Base-by-base conservation (phyloP, 2,797 vertebrate species). In the Poecilia gillii region DNA sequence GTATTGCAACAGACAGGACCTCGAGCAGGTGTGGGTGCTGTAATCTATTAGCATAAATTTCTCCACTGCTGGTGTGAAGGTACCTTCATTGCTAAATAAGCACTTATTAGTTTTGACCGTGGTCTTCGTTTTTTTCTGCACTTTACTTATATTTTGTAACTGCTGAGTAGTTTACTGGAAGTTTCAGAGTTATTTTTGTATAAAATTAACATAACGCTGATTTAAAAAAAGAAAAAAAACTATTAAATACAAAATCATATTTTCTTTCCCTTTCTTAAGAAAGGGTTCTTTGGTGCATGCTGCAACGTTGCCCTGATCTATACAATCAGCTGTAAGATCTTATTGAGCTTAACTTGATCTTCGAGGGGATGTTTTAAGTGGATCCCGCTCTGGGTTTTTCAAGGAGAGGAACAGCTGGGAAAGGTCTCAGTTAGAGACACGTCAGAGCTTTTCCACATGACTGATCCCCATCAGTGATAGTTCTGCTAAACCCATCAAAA, bases 401-500 rank as follows among this genome's bases (percentile, higher is more conserved):
- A 73, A 28, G 70, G 72, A 36, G 57, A 36, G 33, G 81, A 89
- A 84, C 86, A 90, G 82, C 83, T 86, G 87, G 84, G 76, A 16
- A 57, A 20, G 14, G n/a, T 53, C 25, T 23, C 43, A 68, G 78
- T 46, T 86, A 82, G n/a, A 83, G 81, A 85, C 59, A 59, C 55
- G 76, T 77, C 28, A 72, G 73, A 77, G 89, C 86, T 93, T 93
- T 93, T 90, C 89, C 81, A 81, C 86, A 88, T 89, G 90, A 89
- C 85, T 77, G 85, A 87, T 90, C 81, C 88, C 72, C 86, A 87
- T 84, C 76, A 77, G 72, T 51, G 25, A 8, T 90, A 86, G 90
- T 93, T 85, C 81, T 72, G 28, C 79, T 74, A 25, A 31, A 59
- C 51, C 84, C 84, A 72, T 85, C 80, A 85, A 53, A 46, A 57